A percentile compares a stretch with the other conserved stretches of the same genome.
phyloP scores from a whole-genome alignment of 2,797 vertebrate genomes.

The Erpetoichthys calabaricus region DNA sequence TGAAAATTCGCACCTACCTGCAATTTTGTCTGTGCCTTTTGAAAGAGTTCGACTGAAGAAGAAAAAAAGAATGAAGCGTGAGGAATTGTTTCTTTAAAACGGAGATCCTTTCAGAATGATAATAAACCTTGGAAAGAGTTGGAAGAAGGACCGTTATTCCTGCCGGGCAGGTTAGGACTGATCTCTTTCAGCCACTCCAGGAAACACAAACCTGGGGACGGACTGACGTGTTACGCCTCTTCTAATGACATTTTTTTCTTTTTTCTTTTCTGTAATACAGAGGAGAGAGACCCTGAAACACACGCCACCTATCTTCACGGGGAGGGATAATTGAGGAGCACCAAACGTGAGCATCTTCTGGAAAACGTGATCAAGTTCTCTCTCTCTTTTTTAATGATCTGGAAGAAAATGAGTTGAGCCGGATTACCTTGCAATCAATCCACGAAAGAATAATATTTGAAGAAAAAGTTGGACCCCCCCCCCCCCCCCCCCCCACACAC shows the following conservation, averaged over 20 bases:
- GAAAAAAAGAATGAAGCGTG: slow-evolving; percentile 52
- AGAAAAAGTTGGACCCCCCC: slow-evolving; percentile 33
- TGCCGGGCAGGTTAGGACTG: slow-evolving; percentile 98
- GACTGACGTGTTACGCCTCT: slow-evolving; percentile 99
- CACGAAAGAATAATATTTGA: slow-evolving; percentile 23
- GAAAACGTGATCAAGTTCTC: slow-evolving; percentile 79
- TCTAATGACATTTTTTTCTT: slow-evolving; percentile 99
- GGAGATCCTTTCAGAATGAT: slow-evolving; percentile 66
- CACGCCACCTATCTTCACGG: slow-evolving; percentile 99
- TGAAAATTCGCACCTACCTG: slow-evolving; percentile 60
- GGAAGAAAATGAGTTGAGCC: slow-evolving; percentile 20
- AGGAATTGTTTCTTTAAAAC: slow-evolving; percentile 56
- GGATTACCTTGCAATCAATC: slow-evolving; percentile 31
- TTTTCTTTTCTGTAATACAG: slow-evolving; percentile 81
- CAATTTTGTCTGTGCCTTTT: slow-evolving; percentile 62
- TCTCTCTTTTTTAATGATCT: slow-evolving; percentile 39
- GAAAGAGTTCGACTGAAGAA: slow-evolving; percentile 59
- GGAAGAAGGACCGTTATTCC: slow-evolving; percentile 92
- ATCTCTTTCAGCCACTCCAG: slow-evolving; percentile 98
- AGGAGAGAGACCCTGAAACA: slow-evolving; percentile 90
- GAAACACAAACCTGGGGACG: slow-evolving; percentile 98
- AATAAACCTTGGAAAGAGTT: slow-evolving; percentile 82
- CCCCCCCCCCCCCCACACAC: slow-evolving; percentile 23
- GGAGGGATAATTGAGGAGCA: slow-evolving; percentile 97
- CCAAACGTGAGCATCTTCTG: slow-evolving; percentile 97